A percentile compares a stretch with the other conserved stretches of the same genome.
These are phyloP conservation scores for Siphlonurus alternatus DNA, from an alignment of 2,888 invertebrate species.

Conservation along the genomic window DNA sequence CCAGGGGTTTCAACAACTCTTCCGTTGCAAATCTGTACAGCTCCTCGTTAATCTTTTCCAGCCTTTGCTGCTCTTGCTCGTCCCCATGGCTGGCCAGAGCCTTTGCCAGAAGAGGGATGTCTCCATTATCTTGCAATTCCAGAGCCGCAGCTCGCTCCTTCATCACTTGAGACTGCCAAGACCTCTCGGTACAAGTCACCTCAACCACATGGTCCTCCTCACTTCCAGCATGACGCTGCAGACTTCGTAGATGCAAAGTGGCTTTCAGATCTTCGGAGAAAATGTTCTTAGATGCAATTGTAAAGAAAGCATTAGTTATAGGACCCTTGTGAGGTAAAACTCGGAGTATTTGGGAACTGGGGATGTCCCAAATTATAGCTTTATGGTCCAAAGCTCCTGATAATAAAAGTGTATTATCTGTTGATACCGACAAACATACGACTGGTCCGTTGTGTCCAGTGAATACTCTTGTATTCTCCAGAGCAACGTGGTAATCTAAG, in stretches of 20 bases:
- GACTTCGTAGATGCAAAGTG: slow-evolving; percentile 15
- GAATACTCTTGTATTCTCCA: slow-evolving; percentile 33
- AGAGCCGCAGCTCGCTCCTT: not conserved
- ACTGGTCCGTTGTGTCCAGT: slow-evolving; percentile 50
- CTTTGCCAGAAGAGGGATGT: slow-evolving; percentile 11
- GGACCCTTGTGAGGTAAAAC: slow-evolving; percentile 55
- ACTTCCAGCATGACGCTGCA: slow-evolving; percentile 37
- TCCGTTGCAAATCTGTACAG: slow-evolving; percentile 37
- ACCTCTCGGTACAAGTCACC: not conserved
- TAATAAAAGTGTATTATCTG: slow-evolving; percentile 49
- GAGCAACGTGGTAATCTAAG: slow-evolving; percentile 43
- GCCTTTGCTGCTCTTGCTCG: slow-evolving; percentile 31
- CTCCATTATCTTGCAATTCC: slow-evolving; percentile 13
- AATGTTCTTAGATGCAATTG: slow-evolving; percentile 39
- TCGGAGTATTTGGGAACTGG: slow-evolving; percentile 53
- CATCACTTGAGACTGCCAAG: not conserved
- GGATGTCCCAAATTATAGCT: slow-evolving; percentile 66
- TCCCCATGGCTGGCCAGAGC: slow-evolving; percentile 23
- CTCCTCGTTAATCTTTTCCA: slow-evolving; percentile 39
- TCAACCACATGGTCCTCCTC: slow-evolving; percentile 33
- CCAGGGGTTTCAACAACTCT: slow-evolving; percentile 24
- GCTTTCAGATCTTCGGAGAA: slow-evolving; percentile 26
- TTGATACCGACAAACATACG: slow-evolving; percentile 51
- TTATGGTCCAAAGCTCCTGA: slow-evolving; percentile 61
- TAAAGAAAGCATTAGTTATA: slow-evolving; percentile 52